Base-by-base conservation (phyloP, 2,888 invertebrate genomes). In the Netelia fuscicornis region DNA sequence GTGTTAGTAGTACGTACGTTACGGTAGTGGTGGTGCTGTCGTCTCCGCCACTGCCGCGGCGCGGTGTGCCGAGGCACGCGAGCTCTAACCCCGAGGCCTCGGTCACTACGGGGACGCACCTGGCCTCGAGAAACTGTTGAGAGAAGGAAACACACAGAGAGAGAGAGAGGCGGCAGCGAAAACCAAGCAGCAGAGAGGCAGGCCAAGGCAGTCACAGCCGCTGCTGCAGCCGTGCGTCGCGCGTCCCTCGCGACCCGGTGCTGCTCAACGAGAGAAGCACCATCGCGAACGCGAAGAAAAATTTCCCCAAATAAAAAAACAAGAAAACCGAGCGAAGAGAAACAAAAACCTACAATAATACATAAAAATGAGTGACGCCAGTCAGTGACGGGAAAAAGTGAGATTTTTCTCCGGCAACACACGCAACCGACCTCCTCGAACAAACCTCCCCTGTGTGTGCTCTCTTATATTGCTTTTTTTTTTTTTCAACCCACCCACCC, bases 81-180 rank as follows among this genome's bases (percentile, higher is more conserved):
- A 81, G 81, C 60, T 60, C 72, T 80, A 77, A 74, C 77, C 78
- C 81, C 84, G 80, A 72, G 84, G 81, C 77, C 78, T 78, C 75
- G 81, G 70, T 23, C 58, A 56, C 52, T 75, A 60, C 78, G 84
- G 74, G 65, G 76, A 85, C 84, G 84, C 81, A 85, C 84, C 84
- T 85, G 84, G 81, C 78, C 84, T 85, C 84, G 78, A 75, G 84
- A 85, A 85, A 85, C 82, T 76, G 83, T 72, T 67, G 87, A 75
- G 64, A 86, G 77, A 79, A 89, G 85, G 86, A 88, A 79, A 86
- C 87, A 86, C 83, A 90, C 85, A 82, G 0, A 20, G 20, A 20
- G 20, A 20, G 20, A 20, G 89, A 60, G 81, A 90, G 84, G 84
- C 90, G 67, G 89, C 92, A 88, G 89, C 90, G 87, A 88, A 91